Conservation (phyloP, 2,113 vertebrate genomes). For the Cheilinus undulatus region DNA sequence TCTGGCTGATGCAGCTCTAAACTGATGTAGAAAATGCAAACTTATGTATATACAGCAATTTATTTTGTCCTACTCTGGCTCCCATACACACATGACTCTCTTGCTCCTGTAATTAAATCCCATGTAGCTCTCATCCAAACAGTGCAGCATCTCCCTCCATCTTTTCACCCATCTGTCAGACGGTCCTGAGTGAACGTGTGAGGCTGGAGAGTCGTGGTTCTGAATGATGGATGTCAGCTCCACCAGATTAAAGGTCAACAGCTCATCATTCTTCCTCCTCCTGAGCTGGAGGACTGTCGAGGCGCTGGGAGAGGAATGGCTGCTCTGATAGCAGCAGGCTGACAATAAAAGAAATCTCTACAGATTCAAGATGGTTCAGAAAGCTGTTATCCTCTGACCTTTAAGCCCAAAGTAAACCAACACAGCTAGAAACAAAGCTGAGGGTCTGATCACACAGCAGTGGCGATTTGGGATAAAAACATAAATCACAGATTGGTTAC, state of each 20-base stretch:
- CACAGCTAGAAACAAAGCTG: constrained; percentile 13
- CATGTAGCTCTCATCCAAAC: constrained; percentile 12
- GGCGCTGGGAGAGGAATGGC: not conserved
- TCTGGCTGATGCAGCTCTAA: too few relatives aligned
- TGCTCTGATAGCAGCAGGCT: constrained; percentile 25
- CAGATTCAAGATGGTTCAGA: constrained; percentile 57
- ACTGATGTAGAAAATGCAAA: too few relatives aligned
- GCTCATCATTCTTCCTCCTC: constrained; percentile 70
- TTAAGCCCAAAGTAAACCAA: constrained; percentile 37
- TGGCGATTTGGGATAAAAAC: not conserved
- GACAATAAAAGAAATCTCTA: constrained; percentile 47
- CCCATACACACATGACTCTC: not conserved
- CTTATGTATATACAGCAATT: not conserved
- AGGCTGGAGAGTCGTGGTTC: constrained; percentile 43
- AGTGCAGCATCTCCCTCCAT: constrained; percentile 31
- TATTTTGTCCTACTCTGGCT: not conserved
- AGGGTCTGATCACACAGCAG: not conserved
- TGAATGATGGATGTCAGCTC: constrained; percentile 71
- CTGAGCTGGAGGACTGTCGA: constrained; percentile 43
- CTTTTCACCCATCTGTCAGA: constrained; percentile 58
- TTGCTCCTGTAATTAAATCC: not conserved
- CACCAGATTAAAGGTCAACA: constrained; percentile 77
- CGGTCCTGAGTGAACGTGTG: constrained; percentile 35
- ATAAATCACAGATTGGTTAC: not conserved
- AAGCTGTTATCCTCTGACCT: constrained; percentile 57